Conservation (phyloP, 2,888 invertebrate genomes). For the Sinopyrophorus schimmeli region DNA sequence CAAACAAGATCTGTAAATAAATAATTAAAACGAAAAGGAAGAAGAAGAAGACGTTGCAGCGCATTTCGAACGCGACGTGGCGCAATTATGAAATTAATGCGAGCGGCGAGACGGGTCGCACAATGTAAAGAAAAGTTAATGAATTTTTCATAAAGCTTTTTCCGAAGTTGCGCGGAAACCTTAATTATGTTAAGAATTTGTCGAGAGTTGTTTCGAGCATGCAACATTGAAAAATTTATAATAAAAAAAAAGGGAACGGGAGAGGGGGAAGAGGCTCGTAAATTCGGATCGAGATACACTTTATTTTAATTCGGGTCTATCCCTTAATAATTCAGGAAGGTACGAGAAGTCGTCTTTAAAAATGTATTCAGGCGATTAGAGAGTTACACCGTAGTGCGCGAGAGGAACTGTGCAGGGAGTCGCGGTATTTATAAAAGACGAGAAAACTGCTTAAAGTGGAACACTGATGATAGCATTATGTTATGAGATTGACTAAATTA, state of each 20-base stretch:
- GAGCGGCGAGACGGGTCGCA: slow-evolving; percentile 4
- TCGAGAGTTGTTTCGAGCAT: slow-evolving; percentile 39
- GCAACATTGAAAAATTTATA: slow-evolving; percentile 34
- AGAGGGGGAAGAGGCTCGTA: no score
- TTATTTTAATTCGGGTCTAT: slow-evolving; percentile 45
- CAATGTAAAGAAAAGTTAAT: slow-evolving; percentile 19
- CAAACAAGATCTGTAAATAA: not conserved
- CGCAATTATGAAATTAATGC: slow-evolving; percentile 11
- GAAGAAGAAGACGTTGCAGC: no score
- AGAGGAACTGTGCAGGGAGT: slow-evolving; percentile 35
- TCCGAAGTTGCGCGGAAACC: slow-evolving; percentile 30
- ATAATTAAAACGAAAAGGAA: not conserved
- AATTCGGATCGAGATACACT: slow-evolving; percentile 39
- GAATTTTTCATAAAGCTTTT: slow-evolving; percentile 37
- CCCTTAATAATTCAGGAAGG: slow-evolving; percentile 44
- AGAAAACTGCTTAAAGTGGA: slow-evolving; percentile 45
- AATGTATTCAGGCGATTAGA: slow-evolving; percentile 46
- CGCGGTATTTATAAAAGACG: slow-evolving; percentile 42
- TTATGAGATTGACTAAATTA: slow-evolving; percentile 44
- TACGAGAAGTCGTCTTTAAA: slow-evolving; percentile 44
- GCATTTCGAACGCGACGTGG: no score
- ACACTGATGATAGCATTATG: slow-evolving; percentile 42
- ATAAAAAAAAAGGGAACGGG: slow-evolving; percentile 29
- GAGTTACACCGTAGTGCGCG: slow-evolving; percentile 37
- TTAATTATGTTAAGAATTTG: slow-evolving; percentile 41